Percentiles rank a stretch among this genome's conserved stretches.
phyloP scores from a whole-genome alignment of 2,797 vertebrate genomes.

The Fratercula arctica region DNA sequence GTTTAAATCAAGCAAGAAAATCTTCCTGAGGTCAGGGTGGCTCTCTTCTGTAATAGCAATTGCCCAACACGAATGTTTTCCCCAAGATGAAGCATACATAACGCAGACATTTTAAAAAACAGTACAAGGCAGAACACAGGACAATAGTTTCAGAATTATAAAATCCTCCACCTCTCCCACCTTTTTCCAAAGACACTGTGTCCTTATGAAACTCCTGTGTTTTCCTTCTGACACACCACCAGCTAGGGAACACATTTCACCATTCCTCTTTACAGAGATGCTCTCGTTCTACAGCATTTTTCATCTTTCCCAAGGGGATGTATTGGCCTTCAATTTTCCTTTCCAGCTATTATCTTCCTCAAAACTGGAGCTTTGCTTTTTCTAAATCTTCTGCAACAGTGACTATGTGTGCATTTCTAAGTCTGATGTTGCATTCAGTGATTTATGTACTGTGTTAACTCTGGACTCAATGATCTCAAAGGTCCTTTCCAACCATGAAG shows the following conservation, averaged over 20 bases:
- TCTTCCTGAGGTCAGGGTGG: not conserved
- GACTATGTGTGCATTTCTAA: not conserved
- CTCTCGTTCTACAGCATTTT: not conserved
- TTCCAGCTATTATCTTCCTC: not conserved
- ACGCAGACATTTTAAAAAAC: not conserved
- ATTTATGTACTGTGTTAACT: not conserved
- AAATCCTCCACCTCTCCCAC: not conserved
- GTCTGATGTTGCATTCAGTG: not conserved
- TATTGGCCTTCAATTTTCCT: not conserved
- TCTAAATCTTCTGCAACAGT: not conserved
- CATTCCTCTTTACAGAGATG: not conserved
- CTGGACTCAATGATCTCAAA: too few relatives aligned
- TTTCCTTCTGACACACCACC: not conserved
- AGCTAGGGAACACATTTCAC: not conserved
- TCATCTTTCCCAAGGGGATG: not conserved
- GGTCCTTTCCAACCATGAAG: too few relatives aligned
- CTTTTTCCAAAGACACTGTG: not conserved
- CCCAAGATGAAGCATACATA: not conserved
- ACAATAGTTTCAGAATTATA: not conserved
- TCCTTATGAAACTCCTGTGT: not conserved
- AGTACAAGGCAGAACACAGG: not conserved
- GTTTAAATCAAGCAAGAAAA: not conserved
- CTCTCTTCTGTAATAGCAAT: not conserved
- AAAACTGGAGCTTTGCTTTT: not conserved
- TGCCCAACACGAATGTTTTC: not conserved